These are phyloP conservation scores for Maniola hyperantus DNA, from an alignment of 2,888 invertebrate species.

Conservation along the genomic window DNA sequence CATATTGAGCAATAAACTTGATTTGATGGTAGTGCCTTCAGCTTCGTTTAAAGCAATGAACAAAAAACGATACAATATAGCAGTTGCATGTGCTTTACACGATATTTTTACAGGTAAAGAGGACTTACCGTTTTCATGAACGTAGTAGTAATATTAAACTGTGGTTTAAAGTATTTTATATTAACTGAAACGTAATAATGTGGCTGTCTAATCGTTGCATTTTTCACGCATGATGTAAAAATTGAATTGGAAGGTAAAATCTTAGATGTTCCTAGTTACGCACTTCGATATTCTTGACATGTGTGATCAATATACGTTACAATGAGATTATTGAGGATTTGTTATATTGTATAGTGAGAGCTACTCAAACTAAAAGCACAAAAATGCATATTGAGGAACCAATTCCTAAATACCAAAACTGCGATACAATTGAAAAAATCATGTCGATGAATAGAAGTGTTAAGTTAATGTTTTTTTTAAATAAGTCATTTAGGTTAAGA, in stretches of 20 bases:
- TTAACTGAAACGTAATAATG: constrained; percentile 63
- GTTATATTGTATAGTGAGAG: constrained; percentile 51
- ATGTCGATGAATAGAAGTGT: constrained; percentile 75
- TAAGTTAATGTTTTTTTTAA: constrained; percentile 78
- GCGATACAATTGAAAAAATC: constrained; percentile 64
- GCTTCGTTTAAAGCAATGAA: constrained; percentile 71
- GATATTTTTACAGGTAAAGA: constrained; percentile 79
- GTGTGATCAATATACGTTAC: constrained; percentile 60
- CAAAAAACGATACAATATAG: constrained; percentile 65
- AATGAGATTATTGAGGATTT: constrained; percentile 55
- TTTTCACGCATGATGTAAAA: constrained; percentile 70
- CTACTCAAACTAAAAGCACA: constrained; percentile 60
- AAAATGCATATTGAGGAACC: constrained; percentile 64
- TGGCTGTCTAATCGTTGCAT: constrained; percentile 79
- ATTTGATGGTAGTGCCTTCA: constrained; percentile 81
- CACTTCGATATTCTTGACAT: constrained; percentile 65
- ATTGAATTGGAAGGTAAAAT: constrained; percentile 55
- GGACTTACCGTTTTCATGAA: constrained; percentile 77
- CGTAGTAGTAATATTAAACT: constrained; percentile 72
- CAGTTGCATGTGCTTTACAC: constrained; percentile 77
- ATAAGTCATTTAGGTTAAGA: constrained; percentile 76
- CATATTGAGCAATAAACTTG: constrained; percentile 74
- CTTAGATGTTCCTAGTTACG: constrained; percentile 74
- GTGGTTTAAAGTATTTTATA: constrained; percentile 73
- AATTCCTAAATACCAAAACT: constrained; percentile 71